Conservation (phyloP, 2,888 invertebrate genomes). For the Tridacna crocea region DNA sequence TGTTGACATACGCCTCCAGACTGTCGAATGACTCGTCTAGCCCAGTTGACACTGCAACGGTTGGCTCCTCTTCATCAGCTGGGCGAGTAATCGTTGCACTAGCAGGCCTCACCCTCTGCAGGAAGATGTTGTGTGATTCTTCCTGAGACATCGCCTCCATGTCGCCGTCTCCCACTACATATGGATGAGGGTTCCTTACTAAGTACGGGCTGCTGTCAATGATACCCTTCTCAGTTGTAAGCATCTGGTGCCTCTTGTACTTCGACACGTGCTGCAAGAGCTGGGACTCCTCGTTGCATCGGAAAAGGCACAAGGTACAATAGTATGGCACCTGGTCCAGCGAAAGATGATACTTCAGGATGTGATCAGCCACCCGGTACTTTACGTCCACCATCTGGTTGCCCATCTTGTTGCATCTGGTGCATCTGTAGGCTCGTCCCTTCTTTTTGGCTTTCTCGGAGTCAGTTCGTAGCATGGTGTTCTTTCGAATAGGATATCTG, state of each 20-base stretch:
- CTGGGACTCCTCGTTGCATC: neutral
- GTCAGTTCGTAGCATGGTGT: neutral
- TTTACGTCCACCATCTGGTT: neutral
- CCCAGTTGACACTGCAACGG: neutral
- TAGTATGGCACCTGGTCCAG: conserved; percentile 17
- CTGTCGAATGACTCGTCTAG: conserved; percentile 2
- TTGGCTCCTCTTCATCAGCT: neutral
- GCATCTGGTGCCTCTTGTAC: conserved; percentile 6
- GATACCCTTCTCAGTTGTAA: neutral
- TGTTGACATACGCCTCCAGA: neutral
- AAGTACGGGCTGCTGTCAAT: conserved; percentile 2
- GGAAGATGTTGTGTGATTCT: conserved; percentile 1
- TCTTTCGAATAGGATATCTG: neutral
- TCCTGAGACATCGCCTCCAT: conserved; percentile 7
- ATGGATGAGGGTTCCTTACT: neutral
- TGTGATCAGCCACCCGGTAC: neutral
- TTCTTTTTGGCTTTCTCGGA: neutral
- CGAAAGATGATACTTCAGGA: conserved; percentile 9
- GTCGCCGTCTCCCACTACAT: neutral
- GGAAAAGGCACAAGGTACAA: conserved; percentile 5
- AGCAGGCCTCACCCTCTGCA: neutral
- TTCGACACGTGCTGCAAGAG: conserved; percentile 7
- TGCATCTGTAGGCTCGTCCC: neutral
- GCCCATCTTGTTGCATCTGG: conserved; percentile 7
- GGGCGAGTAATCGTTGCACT: neutral